Conservation (phyloP, 2,797 vertebrate genomes). For the Amazonetta brasiliensis region DNA sequence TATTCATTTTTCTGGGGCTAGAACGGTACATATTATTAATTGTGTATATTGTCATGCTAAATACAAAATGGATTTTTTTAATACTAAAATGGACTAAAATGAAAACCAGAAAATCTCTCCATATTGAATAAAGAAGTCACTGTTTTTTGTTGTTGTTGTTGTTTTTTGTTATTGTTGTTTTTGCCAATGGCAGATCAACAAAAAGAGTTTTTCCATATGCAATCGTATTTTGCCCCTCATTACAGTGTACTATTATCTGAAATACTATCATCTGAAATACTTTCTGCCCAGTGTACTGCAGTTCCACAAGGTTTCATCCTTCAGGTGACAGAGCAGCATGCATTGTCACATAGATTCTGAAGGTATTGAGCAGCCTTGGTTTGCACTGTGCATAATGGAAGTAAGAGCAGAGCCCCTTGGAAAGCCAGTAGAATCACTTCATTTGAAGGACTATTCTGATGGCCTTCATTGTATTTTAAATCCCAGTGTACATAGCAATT, state of each 20-base stretch:
- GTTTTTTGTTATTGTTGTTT: no score
- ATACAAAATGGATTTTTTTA: background rate
- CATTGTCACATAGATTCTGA: rapidly evolving
- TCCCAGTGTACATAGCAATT: rapidly evolving
- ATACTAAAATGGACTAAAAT: background rate
- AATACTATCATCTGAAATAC: background rate
- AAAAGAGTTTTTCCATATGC: background rate
- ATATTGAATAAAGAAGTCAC: background rate
- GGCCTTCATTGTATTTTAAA: background rate
- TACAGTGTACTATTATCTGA: background rate
- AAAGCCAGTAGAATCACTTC: background rate
- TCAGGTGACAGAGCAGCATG: rapidly evolving
- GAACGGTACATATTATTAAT: background rate
- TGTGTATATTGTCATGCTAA: background rate
- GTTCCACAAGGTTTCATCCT: background rate
- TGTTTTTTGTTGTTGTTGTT: background rate
- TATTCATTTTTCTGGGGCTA: background rate
- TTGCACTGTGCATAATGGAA: background rate
- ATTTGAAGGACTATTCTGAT: background rate
- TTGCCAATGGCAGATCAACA: background rate
- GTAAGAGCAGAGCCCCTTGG: background rate
- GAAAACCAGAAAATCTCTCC: background rate
- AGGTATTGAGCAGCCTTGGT: rapidly evolving
- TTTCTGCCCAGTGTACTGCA: background rate
- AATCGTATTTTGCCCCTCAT: background rate